Evolutionary conservation across 2,888 invertebrate genomes (phyloP).

Genomic region (Xiphydria camelus): DNA sequence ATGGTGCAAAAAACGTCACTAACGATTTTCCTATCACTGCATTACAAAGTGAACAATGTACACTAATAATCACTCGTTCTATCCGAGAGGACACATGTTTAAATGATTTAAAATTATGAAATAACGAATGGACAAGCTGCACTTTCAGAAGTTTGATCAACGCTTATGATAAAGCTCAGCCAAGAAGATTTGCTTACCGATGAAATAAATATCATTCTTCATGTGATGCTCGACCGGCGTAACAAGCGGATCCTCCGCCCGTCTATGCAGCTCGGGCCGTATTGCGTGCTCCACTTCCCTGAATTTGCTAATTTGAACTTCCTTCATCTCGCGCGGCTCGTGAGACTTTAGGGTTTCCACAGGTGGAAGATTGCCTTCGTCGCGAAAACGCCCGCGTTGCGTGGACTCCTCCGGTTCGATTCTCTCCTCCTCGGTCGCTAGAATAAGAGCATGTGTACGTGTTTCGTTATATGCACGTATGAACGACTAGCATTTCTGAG

Average conservation of each 20-base stretch:
- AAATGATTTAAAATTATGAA: background rate
- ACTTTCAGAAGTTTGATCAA: no score
- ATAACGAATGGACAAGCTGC: background rate
- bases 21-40: constrained; percentile 3
- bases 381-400: no score
- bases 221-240: constrained; percentile 38
- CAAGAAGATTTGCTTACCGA: constrained; percentile 52
- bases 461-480: no score
- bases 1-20: constrained; percentile 23
- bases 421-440: no score
- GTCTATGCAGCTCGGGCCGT: constrained; percentile 35
- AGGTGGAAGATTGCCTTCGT: no score
- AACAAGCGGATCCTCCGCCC: constrained; percentile 37
- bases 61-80: background rate
- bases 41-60: background rate
- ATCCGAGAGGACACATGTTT: background rate
- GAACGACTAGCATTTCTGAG: no score
- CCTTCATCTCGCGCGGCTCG: no score
- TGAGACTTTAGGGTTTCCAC: no score
- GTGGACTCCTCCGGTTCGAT: no score
- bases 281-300: constrained; percentile 7
- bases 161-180: no score
- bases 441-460: no score
- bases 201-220: constrained; percentile 53
- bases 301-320: constrained; percentile 1